These are phyloP conservation scores for Hylaeus anthracinus DNA, from an alignment of 1,140 invertebrate species.

Conservation along the genomic window DNA sequence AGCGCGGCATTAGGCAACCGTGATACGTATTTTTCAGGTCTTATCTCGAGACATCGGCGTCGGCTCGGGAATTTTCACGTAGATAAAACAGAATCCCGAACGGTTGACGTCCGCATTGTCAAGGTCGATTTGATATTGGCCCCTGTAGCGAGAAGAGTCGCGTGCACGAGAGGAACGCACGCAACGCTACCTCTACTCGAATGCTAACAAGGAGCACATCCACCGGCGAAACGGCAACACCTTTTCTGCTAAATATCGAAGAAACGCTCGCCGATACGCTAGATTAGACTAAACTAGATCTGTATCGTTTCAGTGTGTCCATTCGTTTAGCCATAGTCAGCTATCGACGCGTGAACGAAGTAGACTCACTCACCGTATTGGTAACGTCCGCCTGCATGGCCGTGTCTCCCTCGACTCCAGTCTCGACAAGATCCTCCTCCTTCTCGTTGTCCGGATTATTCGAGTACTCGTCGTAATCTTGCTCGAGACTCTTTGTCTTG, in stretches of 20 bases:
- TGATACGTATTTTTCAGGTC: conserved; percentile 31
- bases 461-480: conserved; percentile 72
- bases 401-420: conserved; percentile 49
- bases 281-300: no score
- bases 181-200: background rate
- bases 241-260: background rate
- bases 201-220: conserved; percentile 26
- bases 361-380: conserved; percentile 63
- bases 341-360: background rate
- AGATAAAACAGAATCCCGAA: conserved; percentile 26
- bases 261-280: no score
- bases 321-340: no score
- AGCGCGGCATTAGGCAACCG: conserved; percentile 24
- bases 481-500: conserved; percentile 70
- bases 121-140: conserved; percentile 62
- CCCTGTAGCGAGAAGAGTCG: conserved; percentile 25
- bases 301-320: no score
- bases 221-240: conserved; percentile 1
- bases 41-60: conserved; percentile 6
- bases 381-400: conserved; percentile 71
- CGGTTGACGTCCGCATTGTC: conserved; percentile 30
- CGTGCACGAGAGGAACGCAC: conserved; percentile 12
- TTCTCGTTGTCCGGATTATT: conserved; percentile 68
- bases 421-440: conserved; percentile 63
- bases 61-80: conserved; percentile 32